Conservation (phyloP, 2,797 vertebrate genomes). For the Ispidina picta region DNA sequence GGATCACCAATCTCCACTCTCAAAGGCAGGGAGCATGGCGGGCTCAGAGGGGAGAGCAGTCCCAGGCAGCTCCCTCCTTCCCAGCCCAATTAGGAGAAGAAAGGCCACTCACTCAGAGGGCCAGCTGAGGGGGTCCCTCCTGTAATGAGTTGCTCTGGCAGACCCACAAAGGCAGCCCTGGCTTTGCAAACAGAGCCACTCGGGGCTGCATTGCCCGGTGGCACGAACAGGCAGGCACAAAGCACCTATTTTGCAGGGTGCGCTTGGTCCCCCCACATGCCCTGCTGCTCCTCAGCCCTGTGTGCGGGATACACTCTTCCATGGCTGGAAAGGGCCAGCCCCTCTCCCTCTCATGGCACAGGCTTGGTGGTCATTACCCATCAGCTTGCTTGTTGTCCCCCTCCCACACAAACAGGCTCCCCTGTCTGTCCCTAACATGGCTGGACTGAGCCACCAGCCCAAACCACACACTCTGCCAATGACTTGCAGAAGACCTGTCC, state of each 20-base stretch:
- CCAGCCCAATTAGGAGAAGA: not conserved
- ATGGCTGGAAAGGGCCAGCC: not conserved
- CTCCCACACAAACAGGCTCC: not conserved
- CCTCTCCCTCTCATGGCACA: not conserved
- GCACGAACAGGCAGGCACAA: not conserved
- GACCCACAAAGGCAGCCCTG: not conserved
- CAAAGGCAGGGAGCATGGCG: rapidly evolving
- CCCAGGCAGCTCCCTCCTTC: not conserved
- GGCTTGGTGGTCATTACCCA: not conserved
- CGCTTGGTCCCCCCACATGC: rapidly evolving
- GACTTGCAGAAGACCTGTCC: not conserved
- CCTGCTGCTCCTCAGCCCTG: rapidly evolving
- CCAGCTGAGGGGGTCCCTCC: not conserved
- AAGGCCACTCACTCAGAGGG: rapidly evolving
- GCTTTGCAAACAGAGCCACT: not conserved
- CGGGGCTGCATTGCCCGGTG: rapidly evolving
- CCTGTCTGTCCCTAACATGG: not conserved
- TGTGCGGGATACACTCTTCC: no score
- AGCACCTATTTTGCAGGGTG: not conserved
- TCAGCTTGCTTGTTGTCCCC: rapidly evolving
- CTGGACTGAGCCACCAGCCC: not conserved
- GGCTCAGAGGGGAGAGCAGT: not conserved
- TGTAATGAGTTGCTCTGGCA: not conserved
- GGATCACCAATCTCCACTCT: rapidly evolving
- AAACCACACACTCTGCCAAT: rapidly evolving